phyloP scores from a whole-genome alignment of 1,140 invertebrate genomes.

The Drosophila trapezifrons region DNA sequence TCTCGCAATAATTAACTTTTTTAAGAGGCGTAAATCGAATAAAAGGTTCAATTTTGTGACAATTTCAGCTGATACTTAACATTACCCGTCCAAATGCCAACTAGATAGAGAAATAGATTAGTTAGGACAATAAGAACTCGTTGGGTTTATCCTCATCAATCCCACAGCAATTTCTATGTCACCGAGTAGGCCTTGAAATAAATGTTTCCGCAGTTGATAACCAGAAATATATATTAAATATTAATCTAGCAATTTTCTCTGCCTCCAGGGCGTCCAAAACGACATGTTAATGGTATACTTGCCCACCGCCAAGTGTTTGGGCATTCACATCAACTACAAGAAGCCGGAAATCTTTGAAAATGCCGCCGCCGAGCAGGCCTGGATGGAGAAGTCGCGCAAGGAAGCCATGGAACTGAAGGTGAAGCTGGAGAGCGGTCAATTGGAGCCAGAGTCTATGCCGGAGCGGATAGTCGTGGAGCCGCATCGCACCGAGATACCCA shows the following conservation, averaged over 20 bases:
- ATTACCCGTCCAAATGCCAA: no score
- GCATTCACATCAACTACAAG: slow-evolving; percentile 86
- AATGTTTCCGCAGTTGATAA: neutral
- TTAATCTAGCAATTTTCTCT: neutral
- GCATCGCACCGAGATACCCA: slow-evolving; percentile 61
- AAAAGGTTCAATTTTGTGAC: no score
- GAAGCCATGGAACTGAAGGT: slow-evolving; percentile 85
- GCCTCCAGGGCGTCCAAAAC: slow-evolving; percentile 55
- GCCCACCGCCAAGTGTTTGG: slow-evolving; percentile 86
- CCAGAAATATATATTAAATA: neutral
- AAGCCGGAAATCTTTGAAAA: slow-evolving; percentile 85
- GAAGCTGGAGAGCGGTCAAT: slow-evolving; percentile 86
- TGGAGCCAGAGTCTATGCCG: slow-evolving; percentile 86
- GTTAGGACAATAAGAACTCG: neutral
- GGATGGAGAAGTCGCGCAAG: slow-evolving; percentile 86
- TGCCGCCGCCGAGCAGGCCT: slow-evolving; percentile 85
- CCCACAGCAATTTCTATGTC: no score
- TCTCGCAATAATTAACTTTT: no score
- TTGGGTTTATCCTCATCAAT: neutral
- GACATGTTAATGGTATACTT: slow-evolving; percentile 86
- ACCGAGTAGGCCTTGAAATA: no score
- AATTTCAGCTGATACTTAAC: no score
- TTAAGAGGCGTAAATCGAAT: no score
- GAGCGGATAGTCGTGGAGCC: slow-evolving; percentile 86
- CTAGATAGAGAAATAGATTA: no score